phyloP scores from a whole-genome alignment of 2,888 invertebrate genomes.

The Agrotis ipsilon region DNA sequence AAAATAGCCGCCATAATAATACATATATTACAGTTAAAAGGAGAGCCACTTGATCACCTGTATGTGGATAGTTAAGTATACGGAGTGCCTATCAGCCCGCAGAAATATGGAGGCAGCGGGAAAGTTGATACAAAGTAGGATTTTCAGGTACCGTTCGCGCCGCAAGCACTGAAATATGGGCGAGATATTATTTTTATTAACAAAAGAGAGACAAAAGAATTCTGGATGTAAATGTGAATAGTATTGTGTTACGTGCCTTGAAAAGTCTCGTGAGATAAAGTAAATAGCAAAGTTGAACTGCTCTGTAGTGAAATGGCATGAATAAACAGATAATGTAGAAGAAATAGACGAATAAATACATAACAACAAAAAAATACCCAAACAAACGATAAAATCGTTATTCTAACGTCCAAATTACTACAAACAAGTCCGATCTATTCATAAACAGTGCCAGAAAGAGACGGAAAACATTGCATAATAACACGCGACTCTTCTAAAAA shows the following conservation, averaged over 20 bases:
- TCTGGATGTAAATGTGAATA: neutral
- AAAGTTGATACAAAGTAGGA: conserved; percentile 89
- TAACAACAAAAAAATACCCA: conserved; percentile 9
- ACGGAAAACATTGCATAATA: conserved; percentile 47
- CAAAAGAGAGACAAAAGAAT: neutral
- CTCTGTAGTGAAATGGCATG: neutral
- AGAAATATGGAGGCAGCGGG: conserved; percentile 87
- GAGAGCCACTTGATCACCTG: conserved; percentile 74
- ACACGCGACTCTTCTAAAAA: conserved; percentile 52
- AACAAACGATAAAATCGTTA: conserved; percentile 40
- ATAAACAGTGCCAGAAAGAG: conserved; percentile 52
- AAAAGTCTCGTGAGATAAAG: no score
- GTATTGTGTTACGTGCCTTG: neutral
- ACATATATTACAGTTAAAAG: conserved; percentile 51
- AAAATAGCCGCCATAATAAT: conserved; percentile 36
- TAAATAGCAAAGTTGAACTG: neutral
- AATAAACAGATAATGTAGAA: neutral
- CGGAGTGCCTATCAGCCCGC: conserved; percentile 79
- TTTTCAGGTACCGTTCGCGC: conserved; percentile 84
- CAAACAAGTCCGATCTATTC: conserved; percentile 52
- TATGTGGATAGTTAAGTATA: conserved; percentile 80
- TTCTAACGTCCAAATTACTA: conserved; percentile 31
- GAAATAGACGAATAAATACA: neutral
- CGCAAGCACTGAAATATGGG: conserved; percentile 60
- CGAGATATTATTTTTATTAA: conserved; percentile 23